Evolutionary conservation across 2,888 invertebrate species (phyloP), one percentile per base, ranked within the genome.

Genomic region (Zygaena filipendulae): DNA sequence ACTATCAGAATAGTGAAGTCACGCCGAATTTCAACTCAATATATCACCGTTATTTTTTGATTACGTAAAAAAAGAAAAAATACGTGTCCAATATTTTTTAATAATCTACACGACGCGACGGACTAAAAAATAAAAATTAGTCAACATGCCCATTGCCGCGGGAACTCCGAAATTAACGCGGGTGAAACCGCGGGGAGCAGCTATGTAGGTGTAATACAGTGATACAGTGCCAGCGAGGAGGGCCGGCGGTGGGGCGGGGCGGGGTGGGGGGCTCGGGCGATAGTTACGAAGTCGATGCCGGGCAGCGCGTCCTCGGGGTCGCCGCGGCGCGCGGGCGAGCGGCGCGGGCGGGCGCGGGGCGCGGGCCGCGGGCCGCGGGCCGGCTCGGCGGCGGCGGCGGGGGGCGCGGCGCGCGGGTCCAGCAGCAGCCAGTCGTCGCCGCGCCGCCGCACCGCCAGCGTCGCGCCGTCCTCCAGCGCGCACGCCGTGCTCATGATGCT

Each of bases 221-320:
- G n/a, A n/a, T n/a, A n/a, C n/a, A n/a, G n/a, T n/a, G n/a, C n/a
- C n/a, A n/a, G n/a, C n/a, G n/a, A n/a, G n/a, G n/a, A n/a, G n/a
- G n/a, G n/a, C n/a, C n/a, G 10, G n/a, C 13, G 16, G 7, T 11
- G 5, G 13, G n/a, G 11, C 7, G 4, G 13, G 4, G 19, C 3
- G n/a, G 6, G 3, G 13, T 3, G 7, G 5, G 11, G n/a, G n/a
- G n/a, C n/a, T n/a, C n/a, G n/a, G n/a, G n/a, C n/a, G n/a, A n/a
- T 6, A 51, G 63, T 61, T 24, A 74, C 74, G 28, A 49, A 70
- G 24, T 54, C 56, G 13, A 71, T 49, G 2, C 49, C 50, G 5
- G 52, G 52, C 38, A 52, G 32, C 23, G 52, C 52, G 32, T 74
- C 72, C 3, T 67, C 71, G 2, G 52, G 44, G 39, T 60, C 58